Base-by-base conservation (phyloP, 2,888 invertebrate genomes). In the Lepidochrysops patricia region DNA sequence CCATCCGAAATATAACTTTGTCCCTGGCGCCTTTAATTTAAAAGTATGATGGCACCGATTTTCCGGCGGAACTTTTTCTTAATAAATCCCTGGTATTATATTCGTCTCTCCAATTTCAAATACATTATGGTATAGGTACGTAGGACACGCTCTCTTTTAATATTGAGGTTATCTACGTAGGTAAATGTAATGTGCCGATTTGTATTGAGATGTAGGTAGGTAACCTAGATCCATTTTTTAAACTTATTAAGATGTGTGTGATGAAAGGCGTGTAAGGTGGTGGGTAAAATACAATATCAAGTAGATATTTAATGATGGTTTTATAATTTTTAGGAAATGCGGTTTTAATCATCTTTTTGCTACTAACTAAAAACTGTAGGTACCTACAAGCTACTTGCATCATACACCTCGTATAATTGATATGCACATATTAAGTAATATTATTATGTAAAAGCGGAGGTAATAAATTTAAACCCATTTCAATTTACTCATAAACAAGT, bases 111-210 rank as follows among this genome's bases (percentile, higher is more conserved):
- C 9, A 19, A 23, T 43, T 43, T 43, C 43, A 19, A 23, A 57
- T 34, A 25, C 25, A 34, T n/a, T 32, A 35, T 37, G 34, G 5
- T 57, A 57, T 57, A 26, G 34, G 5, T 57, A 57, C 37, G 35
- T 13, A 26, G 25, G 27, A 15, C 57, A 35, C 13, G 57, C 35
- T 35, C 57, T 35, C 57, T 57, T 57, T 57, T 26, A 7, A 9
- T 37, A 57, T 37, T 35, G 57, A 37, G 57, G 57, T 35, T 57
- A 57, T 57, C 37, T 25, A 26, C 34, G 26, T 35, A 35, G 37
- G 26, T 35, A 35, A 57, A 35, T 37, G 23, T 12, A 13, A 25
- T 25, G 37, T 57, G 5, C 37, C 13, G 57, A 57, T 57, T 35
- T 57, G 37, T 57, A 57, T 57, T 3, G 15, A 25, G 12, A 57